A percentile compares a stretch with the other conserved stretches of the same genome.
phyloP scores from a whole-genome alignment of 2,888 invertebrate genomes.

The Hedya salicella region DNA sequence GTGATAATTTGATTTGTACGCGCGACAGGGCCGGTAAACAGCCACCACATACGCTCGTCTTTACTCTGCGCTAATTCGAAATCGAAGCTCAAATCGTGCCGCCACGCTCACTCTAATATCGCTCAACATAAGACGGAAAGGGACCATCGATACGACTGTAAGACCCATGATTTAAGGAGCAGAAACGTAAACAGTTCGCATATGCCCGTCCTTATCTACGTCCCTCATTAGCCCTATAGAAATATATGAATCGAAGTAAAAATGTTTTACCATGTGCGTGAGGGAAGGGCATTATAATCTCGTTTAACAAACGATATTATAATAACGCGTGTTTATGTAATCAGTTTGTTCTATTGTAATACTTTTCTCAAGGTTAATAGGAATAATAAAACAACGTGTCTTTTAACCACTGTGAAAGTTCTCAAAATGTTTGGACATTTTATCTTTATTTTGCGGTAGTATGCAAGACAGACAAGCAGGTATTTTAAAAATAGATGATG shows the following conservation, averaged over 20 bases:
- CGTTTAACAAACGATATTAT: constrained; percentile 45
- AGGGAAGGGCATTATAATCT: constrained; percentile 44
- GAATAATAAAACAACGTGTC: constrained; percentile 26
- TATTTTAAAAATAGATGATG: no score
- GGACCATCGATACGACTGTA: no score
- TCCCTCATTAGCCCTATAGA: constrained; percentile 56
- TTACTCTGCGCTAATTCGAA: neutral
- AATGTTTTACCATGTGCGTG: constrained; percentile 45
- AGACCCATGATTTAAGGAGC: no score
- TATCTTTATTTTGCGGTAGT: neutral
- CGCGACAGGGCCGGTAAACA: constrained; percentile 62
- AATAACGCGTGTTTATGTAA: constrained; percentile 43
- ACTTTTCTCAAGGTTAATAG: constrained; percentile 24
- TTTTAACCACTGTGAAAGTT: constrained; percentile 9
- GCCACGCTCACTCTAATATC: no score
- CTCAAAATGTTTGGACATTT: neutral
- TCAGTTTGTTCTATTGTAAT: constrained; percentile 33
- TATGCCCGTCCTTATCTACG: constrained; percentile 31
- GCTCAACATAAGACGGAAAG: no score
- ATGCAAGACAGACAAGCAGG: no score
- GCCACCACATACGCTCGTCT: constrained; percentile 48
- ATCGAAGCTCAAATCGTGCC: no score
- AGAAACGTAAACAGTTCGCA: no score
- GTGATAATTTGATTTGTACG: constrained; percentile 73
- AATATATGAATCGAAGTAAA: constrained; percentile 45